Percentiles rank a stretch among this genome's conserved stretches.
phyloP scores from a whole-genome alignment of 1,140 invertebrate genomes.

The Archivesica marissinica region DNA sequence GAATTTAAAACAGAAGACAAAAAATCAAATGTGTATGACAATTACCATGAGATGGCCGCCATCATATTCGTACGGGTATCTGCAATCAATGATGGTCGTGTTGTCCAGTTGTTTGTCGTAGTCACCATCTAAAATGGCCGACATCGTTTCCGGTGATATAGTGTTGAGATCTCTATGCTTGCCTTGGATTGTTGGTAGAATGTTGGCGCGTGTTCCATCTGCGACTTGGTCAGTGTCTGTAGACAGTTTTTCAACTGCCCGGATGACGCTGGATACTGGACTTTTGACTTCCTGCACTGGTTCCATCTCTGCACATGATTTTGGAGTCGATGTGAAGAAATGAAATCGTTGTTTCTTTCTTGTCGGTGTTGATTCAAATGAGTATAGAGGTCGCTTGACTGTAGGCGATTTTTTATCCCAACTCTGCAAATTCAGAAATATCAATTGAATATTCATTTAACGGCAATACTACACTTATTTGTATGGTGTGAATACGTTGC shows the following conservation, averaged over 20 bases:
- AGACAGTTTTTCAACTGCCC: slow-evolving; percentile 15
- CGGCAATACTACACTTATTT: not conserved
- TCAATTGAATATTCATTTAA: not conserved
- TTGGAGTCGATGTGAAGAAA: not conserved
- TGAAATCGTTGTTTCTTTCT: slow-evolving; percentile 3
- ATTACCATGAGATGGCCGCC: slow-evolving; percentile 93
- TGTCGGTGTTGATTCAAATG: not conserved
- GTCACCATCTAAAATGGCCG: slow-evolving; percentile 65
- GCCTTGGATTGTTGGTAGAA: slow-evolving; percentile 31
- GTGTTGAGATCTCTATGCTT: slow-evolving; percentile 40
- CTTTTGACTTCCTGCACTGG: not conserved
- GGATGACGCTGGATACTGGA: slow-evolving; percentile 4
- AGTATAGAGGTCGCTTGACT: not conserved
- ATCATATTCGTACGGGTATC: slow-evolving; percentile 98
- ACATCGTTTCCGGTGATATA: slow-evolving; percentile 60
- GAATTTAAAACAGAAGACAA: too few species aligned
- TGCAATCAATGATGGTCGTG: slow-evolving; percentile 84
- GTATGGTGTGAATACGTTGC: not conserved
- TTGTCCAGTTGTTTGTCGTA: slow-evolving; percentile 69
- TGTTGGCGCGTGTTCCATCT: slow-evolving; percentile 13
- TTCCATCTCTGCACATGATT: not conserved
- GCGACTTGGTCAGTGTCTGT: slow-evolving; percentile 5
- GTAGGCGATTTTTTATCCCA: not conserved
- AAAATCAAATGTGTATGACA: too few species aligned
- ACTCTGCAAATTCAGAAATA: not conserved